These are phyloP conservation scores for Heliconius erato DNA, from an alignment of 2,888 invertebrate species.

Conservation along the genomic window DNA sequence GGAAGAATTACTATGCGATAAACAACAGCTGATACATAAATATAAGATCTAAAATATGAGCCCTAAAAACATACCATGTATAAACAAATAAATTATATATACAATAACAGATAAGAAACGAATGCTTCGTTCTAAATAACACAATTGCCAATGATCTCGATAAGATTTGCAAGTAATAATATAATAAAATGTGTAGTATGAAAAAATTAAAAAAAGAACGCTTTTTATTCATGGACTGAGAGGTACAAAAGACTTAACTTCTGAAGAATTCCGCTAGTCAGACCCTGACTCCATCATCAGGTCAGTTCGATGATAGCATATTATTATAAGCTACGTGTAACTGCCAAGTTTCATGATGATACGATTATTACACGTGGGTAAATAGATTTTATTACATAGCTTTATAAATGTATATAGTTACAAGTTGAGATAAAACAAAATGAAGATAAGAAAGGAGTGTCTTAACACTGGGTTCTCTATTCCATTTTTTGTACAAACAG, in stretches of 20 bases:
- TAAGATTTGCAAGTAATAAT: conserved; percentile 31
- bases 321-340: neutral
- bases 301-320: neutral
- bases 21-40: conserved; percentile 34
- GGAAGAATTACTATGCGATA: conserved; percentile 10
- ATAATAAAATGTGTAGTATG: neutral
- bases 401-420: neutral
- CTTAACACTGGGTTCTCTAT: neutral
- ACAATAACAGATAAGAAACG: conserved; percentile 44
- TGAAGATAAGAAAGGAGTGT: neutral
- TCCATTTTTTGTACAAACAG: neutral
- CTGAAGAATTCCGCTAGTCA: no score
- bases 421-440: no score
- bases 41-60: conserved; percentile 23
- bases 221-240: neutral
- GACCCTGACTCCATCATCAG: neutral
- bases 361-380: neutral
- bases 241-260: neutral
- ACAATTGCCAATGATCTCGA: conserved; percentile 32
- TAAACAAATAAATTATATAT: conserved; percentile 28
- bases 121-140: conserved; percentile 20
- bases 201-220: neutral
- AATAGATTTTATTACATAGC: neutral
- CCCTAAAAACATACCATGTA: conserved; percentile 13
- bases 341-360: no score